phyloP scores from a whole-genome alignment of 2,888 invertebrate species.

The Cryptops parisi region DNA sequence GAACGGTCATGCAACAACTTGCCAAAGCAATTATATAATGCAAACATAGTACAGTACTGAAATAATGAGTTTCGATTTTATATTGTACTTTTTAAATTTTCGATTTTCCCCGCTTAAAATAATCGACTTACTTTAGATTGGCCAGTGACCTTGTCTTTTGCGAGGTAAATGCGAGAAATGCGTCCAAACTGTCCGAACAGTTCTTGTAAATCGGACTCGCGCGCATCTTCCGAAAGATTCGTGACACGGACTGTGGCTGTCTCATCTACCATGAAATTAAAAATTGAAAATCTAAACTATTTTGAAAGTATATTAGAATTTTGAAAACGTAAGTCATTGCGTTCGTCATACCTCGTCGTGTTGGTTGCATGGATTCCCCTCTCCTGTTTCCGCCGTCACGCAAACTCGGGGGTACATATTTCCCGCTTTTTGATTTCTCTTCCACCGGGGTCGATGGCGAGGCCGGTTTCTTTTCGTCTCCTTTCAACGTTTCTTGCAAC shows the following conservation, averaged over 20 bases:
- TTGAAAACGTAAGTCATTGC: neutral
- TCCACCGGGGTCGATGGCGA: conserved; percentile 21
- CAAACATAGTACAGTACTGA: too few species aligned
- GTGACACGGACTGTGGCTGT: conserved; percentile 85
- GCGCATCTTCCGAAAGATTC: conserved; percentile 88
- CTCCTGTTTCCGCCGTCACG: conserved; percentile 69
- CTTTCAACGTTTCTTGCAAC: conserved; percentile 28
- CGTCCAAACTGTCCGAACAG: conserved; percentile 87
- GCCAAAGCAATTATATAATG: too few species aligned
- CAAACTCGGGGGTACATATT: conserved; percentile 66
- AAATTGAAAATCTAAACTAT: neutral
- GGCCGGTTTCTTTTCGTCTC: conserved; percentile 33
- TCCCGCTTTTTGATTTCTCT: conserved; percentile 30
- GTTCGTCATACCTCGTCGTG: conserved; percentile 27
- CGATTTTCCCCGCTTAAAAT: too few species aligned
- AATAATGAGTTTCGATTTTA: too few species aligned
- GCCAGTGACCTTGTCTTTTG: conserved; percentile 59
- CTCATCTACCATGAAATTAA: conserved; percentile 40
- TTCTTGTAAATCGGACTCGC: conserved; percentile 86
- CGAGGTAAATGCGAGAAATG: conserved; percentile 83
- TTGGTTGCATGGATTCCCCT: conserved; percentile 48
- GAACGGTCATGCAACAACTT: too few species aligned
- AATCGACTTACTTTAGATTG: conserved; percentile 34
- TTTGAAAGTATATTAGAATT: neutral
- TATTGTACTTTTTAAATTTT: too few species aligned